Evolutionary conservation across 2,797 vertebrate species (phyloP), one percentile per base, ranked within the genome.

Genomic region (Eulemur rubriventer): DNA sequence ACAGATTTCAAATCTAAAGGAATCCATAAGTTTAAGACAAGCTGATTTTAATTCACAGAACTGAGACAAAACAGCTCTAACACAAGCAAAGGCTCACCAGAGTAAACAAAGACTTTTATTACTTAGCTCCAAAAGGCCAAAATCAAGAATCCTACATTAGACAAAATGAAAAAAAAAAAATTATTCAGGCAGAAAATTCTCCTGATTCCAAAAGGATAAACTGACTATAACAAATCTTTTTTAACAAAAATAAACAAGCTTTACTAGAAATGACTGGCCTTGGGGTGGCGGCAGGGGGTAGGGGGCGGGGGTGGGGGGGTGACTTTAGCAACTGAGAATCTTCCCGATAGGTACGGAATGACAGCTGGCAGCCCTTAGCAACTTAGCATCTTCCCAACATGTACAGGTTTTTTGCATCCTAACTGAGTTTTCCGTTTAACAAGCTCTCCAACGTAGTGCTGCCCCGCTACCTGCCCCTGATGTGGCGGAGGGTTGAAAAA

Each of bases 51-150:
- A 89, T 76, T 76, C 93, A 70, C 3, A 78, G 46, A 57, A 65
- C 94, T 94, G 65, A 87, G 43, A 35, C 55, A 22, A 80, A 90
- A 91, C 55, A 50, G 86, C 41, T 78, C 67, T 85, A 57, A 57
- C n/a, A 38, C 33, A 89, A 92, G 78, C 81, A 88, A 89, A 85
- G 33, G 26, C 30, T 75, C 65, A 85, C 13, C 12, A 57, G 41
- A 78, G 76, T 86, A 92, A 93, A 93, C 72, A 82, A 61, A 72
- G 18, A 63, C 6, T 89, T 91, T 89, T 79, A 89, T 85, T 89
- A 85, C 16, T 91, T 89, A 38, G 38, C 18, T 87, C 65, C 50
- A 65, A 95, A 91, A 96, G n/a, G 57, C n/a, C 57, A 81, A 92
- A 92, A 70, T 38, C 50, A 87, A 96, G 82, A 90, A 72, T 70